Evolutionary conservation across 2,888 invertebrate species (phyloP).

Genomic region (Campaea margaritaria): DNA sequence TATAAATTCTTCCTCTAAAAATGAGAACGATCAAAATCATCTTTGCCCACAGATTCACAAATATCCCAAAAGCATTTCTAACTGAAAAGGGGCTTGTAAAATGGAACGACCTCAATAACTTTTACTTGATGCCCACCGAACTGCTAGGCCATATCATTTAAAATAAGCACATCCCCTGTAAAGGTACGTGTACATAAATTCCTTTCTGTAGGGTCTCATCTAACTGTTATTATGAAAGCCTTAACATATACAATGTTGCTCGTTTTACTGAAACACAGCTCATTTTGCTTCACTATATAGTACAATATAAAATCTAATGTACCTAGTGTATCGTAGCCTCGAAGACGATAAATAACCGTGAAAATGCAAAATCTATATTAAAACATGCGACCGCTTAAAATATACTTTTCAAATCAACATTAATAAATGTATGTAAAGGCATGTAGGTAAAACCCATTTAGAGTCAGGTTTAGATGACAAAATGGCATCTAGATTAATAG

Average conservation of each 20-base stretch:
- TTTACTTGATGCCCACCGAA: conserved; percentile 31
- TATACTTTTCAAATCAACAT: no score
- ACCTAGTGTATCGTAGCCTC: no score
- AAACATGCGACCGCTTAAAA: no score
- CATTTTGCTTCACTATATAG: conserved; percentile 16
- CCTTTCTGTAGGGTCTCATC: conserved; percentile 45
- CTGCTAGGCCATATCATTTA: conserved; percentile 37
- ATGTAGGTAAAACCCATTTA: no score
- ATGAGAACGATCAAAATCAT: background rate
- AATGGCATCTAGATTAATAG: no score
- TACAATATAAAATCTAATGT: no score
- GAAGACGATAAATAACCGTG: no score
- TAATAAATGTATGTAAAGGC: no score
- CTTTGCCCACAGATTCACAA: conserved; percentile 13
- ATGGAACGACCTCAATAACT: conserved; percentile 32
- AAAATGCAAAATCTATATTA: no score
- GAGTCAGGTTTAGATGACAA: no score
- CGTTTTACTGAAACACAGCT: conserved; percentile 30
- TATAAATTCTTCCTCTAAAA: background rate
- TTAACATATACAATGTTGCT: conserved; percentile 34
- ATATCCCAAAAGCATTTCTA: conserved; percentile 14
- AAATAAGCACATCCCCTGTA: conserved; percentile 42
- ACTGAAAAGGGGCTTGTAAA: conserved; percentile 30
- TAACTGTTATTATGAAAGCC: conserved; percentile 36
- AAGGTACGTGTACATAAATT: conserved; percentile 54